Evolutionary conservation across 2,888 invertebrate genomes (phyloP).

Genomic region (Lepidocyrtinus sp.): DNA sequence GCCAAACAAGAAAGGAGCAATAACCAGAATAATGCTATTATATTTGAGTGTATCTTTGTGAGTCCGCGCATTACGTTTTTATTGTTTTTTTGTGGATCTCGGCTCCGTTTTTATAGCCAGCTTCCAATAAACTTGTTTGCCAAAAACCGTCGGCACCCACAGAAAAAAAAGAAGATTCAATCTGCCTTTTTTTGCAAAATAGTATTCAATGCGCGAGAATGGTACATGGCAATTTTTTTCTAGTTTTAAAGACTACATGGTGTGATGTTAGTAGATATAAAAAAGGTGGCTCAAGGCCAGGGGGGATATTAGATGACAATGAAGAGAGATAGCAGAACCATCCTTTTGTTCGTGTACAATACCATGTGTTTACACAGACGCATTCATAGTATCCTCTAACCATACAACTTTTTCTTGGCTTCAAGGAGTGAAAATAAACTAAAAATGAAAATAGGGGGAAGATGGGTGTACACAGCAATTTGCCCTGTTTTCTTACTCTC

Average conservation of each 20-base stretch:
- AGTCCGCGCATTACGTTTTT: constrained; percentile 17
- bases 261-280: constrained; percentile 9
- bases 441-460: constrained; percentile 19
- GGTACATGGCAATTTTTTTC: constrained; percentile 5
- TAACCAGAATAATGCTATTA: constrained; percentile 13
- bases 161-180: constrained; percentile 19
- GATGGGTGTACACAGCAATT: neutral
- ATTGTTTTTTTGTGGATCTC: constrained; percentile 22
- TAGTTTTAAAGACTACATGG: constrained; percentile 7
- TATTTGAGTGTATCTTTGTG: constrained; percentile 11
- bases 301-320: constrained; percentile 38
- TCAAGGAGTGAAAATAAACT: constrained; percentile 25
- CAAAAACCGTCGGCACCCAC: neutral
- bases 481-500: neutral
- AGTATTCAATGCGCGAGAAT: neutral
- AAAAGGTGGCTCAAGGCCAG: constrained; percentile 45
- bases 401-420: too few species aligned
- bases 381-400: too few species aligned
- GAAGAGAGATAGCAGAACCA: constrained; percentile 14
- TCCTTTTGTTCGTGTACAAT: neutral
- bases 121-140: constrained; percentile 10
- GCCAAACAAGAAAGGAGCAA: constrained; percentile 1
- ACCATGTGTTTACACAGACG: constrained; percentile 11
- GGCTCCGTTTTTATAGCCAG: constrained; percentile 7
- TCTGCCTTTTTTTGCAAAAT: constrained; percentile 19